A percentile compares a stretch with the other conserved stretches of the same genome.
These are phyloP conservation scores for Hirtodrosophila histrioides DNA, from an alignment of 2,888 invertebrate genomes.

Conservation along the genomic window DNA sequence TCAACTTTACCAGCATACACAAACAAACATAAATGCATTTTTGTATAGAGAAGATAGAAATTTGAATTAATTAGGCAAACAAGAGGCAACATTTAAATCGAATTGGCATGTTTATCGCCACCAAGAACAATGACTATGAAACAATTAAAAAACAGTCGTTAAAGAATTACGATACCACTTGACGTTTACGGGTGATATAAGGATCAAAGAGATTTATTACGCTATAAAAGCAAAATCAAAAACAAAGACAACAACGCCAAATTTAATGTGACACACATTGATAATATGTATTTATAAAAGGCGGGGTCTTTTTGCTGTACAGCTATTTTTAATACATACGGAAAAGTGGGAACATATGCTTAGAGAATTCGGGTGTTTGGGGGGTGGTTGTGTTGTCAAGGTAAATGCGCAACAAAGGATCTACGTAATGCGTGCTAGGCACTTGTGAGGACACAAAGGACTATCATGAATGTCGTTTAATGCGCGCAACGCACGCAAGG, in stretches of 20 bases:
- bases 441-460: conserved; percentile 53
- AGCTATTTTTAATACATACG: conserved; percentile 12
- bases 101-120: background rate
- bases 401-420: conserved; percentile 50
- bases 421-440: conserved; percentile 68
- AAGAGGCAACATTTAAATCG: background rate
- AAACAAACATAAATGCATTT: too few species aligned
- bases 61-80: background rate
- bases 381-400: conserved; percentile 30
- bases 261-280: conserved; percentile 18
- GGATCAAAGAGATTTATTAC: conserved; percentile 28
- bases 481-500: conserved; percentile 50
- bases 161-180: conserved; percentile 61
- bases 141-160: conserved; percentile 53
- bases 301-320: background rate
- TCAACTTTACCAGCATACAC: too few species aligned
- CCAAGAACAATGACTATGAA: conserved; percentile 13
- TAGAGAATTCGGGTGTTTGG: background rate
- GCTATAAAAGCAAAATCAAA: conserved; percentile 30
- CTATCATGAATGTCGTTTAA: conserved; percentile 36
- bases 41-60: background rate
- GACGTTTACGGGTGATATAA: conserved; percentile 20
- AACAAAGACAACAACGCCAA: background rate
- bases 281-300: conserved; percentile 25
- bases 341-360: conserved; percentile 1